Base-by-base conservation (phyloP, 1,140 invertebrate species). In the Lethrus apterus region DNA sequence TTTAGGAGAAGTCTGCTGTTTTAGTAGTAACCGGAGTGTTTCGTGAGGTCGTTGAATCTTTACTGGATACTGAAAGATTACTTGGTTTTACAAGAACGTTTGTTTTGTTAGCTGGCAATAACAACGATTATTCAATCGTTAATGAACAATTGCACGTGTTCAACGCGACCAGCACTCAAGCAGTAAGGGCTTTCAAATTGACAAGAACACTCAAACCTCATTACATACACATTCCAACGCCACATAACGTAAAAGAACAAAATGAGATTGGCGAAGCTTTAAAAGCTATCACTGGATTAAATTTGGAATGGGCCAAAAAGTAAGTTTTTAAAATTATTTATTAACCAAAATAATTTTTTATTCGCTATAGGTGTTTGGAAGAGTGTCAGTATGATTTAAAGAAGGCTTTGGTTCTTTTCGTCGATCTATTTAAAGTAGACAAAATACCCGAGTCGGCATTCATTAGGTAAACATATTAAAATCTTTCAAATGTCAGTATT, bases 361-460 rank as follows among this genome's bases (percentile, higher is more conserved):
- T 60, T 47, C n/a, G 51, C 75, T 72, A 58, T 54, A 91, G 86
- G 63, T 93, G 89, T 61, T 69, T 95, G 17, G 78, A 86, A 68
- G 84, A 93, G 63, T 87, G 86, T 11, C 73, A 78, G n/a, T 93
- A 86, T 85, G 79, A 91, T 62, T 83, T 80, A 50, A 76, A 87
- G 52, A 77, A 78, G 56, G 82, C 89, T 4, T 67, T 83, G 1
- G 70, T 75, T 31, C 79, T 87, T 2, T 95, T 93, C 65, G 76
- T 81, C 32, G 77, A 88, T 56, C 76, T 93, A 0, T 79, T 83
- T 32, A 79, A 81, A 50, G 73, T 75, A 55, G 80, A 81, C 36
- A 79, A 82, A 67, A 83, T 90, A 68, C 86, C 87, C n/a, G 68
- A 76, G 1, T 79, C 84, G 56, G 86, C 86, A 24, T 89, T 89